These are phyloP conservation scores for Polyploca ridens DNA, from an alignment of 2,888 invertebrate species.

Conservation along the genomic window DNA sequence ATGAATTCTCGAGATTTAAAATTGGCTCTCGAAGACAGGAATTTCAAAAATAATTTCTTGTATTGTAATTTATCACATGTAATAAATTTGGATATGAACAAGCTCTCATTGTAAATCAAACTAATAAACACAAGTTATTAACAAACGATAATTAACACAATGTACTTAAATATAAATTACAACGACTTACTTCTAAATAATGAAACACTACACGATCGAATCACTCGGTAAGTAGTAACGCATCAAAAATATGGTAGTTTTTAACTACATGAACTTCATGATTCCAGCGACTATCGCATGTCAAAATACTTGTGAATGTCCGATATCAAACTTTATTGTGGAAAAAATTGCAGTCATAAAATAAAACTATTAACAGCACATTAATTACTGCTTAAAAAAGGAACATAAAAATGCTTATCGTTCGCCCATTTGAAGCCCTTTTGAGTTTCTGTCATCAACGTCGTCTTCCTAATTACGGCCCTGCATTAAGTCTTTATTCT, in stretches of 20 bases:
- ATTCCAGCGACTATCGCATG: neutral
- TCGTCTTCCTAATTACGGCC: conserved; percentile 14
- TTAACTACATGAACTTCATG: neutral
- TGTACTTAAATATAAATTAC: conserved; percentile 7
- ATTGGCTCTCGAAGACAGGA: neutral
- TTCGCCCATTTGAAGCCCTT: neutral
- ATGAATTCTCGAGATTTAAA: too few relatives aligned
- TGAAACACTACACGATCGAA: neutral
- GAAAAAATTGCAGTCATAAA: neutral
- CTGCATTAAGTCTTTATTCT: conserved; percentile 23
- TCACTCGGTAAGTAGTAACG: neutral
- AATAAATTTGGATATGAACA: neutral
- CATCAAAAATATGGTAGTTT: neutral
- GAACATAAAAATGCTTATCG: neutral
- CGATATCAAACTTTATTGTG: neutral
- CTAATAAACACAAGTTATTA: conserved; percentile 3
- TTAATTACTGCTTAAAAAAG: neutral
- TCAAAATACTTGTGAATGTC: neutral
- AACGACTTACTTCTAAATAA: neutral
- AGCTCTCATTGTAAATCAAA: neutral
- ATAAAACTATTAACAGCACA: neutral
- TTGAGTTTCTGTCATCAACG: neutral
- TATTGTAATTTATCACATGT: neutral
- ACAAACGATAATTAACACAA: conserved; percentile 6
- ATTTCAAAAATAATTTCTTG: neutral